These are phyloP conservation scores for Sitta europaea DNA, from an alignment of 2,113 vertebrate genomes.

Conservation along the genomic window DNA sequence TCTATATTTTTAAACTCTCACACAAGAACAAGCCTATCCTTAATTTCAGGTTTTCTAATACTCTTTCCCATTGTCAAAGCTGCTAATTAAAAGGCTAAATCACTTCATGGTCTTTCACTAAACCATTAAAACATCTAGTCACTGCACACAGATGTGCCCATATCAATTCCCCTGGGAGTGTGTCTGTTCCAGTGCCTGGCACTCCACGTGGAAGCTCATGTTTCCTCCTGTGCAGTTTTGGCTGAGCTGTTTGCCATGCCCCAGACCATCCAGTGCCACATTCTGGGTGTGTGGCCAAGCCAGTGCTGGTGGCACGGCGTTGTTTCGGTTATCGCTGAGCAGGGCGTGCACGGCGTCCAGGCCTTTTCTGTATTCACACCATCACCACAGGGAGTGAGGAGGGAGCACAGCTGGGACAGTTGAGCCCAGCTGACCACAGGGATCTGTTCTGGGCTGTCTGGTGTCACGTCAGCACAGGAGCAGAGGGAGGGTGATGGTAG, in stretches of 20 bases:
- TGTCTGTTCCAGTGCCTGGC: background rate
- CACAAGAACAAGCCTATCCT: background rate
- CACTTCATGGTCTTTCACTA: background rate
- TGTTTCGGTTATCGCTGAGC: background rate
- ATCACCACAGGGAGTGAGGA: background rate
- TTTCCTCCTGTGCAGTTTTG: background rate
- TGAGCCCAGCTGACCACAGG: background rate
- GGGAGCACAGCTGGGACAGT: background rate
- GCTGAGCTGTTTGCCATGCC: background rate
- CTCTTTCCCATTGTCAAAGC: background rate
- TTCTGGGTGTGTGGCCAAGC: background rate
- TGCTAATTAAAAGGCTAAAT: background rate
- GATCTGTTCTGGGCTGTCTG: rapidly evolving
- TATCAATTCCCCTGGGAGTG: background rate
- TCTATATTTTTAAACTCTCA: background rate
- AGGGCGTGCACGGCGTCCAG: rapidly evolving
- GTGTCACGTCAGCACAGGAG: rapidly evolving
- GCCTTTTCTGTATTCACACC: background rate
- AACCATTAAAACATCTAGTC: background rate
- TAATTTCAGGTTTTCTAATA: background rate
- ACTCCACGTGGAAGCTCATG: background rate
- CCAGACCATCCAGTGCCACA: rapidly evolving
- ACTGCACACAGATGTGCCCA: rapidly evolving
- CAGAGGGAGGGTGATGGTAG: rapidly evolving
- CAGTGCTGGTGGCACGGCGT: rapidly evolving